Conservation (phyloP, 2,113 vertebrate species). For the Notechis scutatus region DNA sequence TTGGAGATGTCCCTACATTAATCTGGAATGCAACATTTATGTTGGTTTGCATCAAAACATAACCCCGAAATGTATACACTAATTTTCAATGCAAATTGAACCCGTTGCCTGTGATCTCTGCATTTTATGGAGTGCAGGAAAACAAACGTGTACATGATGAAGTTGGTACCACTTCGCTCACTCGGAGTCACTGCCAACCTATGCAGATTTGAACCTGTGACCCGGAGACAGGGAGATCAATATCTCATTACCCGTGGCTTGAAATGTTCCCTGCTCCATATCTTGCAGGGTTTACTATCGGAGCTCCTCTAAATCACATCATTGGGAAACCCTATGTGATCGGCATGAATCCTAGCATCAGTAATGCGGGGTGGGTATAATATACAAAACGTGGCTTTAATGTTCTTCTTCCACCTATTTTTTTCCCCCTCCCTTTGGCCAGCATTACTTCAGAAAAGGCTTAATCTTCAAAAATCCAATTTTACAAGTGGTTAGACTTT, state of each 20-base stretch:
- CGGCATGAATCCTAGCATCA: conserved; percentile 35
- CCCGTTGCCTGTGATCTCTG: background rate
- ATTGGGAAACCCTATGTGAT: conserved; percentile 40
- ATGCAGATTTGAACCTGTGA: background rate
- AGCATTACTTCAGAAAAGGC: conserved; percentile 35
- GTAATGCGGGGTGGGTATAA: background rate
- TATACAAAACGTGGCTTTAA: conserved; percentile 21
- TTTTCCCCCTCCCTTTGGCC: conserved; percentile 31
- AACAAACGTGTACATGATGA: rapidly evolving
- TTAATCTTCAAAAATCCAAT: conserved; percentile 68
- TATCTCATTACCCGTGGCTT: conserved; percentile 29
- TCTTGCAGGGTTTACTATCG: conserved; percentile 42
- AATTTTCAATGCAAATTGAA: background rate
- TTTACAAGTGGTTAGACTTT: conserved; percentile 73
- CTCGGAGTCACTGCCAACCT: background rate
- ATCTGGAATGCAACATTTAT: background rate
- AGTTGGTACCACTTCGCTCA: rapidly evolving
- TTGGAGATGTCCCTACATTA: background rate
- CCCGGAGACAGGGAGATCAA: conserved; percentile 23
- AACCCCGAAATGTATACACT: background rate
- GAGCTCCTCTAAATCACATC: conserved; percentile 2
- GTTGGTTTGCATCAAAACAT: background rate
- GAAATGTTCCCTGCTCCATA: conserved; percentile 9
- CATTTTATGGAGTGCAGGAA: background rate
- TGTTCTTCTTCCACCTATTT: background rate